Evolutionary conservation across 2,888 invertebrate genomes (phyloP), one percentile per base, ranked within the genome.

Genomic region (Podotricha telesiphe): DNA sequence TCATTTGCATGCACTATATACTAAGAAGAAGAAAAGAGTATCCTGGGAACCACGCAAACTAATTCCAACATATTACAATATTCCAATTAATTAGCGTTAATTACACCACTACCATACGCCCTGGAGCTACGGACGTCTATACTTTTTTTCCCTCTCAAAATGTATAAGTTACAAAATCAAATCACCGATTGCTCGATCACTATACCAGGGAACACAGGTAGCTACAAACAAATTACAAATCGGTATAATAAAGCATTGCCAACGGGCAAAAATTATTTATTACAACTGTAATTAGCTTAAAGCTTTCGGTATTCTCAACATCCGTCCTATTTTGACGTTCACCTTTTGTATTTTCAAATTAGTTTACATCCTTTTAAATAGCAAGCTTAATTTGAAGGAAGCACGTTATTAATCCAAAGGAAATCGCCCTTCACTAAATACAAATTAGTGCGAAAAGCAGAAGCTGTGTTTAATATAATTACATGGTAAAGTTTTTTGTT

Each of bases 201-300:
- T 62, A 68, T 72, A 70, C 84, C 80, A 79, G 81, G 82, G 83
- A 88, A 89, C 84, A 88, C 89, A 86, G 88, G 91, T 90, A 91
- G 90, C 89, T 75, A 78, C 81, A 79, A 86, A 83, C 85, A 84
- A 85, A 90, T 88, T 86, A 89, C 84, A 84, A 84, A 88, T 87
- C 84, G 82, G 74, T 78, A 81, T 86, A 86, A 90, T 88, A 86
- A 83, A 83, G 76, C 73, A 80, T 79, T 76, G 80, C 85, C 78
- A 75, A 76, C 75, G 78, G 79, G 76, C 74, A 74, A 74, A 77
- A 74, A 75, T 77, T 76, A 78, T 77, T 77, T 77, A 79, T 76
- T 75, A 75, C 66, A 70, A 63, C 61, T 75, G 73, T 75, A 77
- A 78, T 78, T 76, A 77, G 75, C 69, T 68, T 50, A 56, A 67